Evolutionary conservation across 1,140 invertebrate species (phyloP).

Genomic region (Hypsibius dujardini): DNA sequence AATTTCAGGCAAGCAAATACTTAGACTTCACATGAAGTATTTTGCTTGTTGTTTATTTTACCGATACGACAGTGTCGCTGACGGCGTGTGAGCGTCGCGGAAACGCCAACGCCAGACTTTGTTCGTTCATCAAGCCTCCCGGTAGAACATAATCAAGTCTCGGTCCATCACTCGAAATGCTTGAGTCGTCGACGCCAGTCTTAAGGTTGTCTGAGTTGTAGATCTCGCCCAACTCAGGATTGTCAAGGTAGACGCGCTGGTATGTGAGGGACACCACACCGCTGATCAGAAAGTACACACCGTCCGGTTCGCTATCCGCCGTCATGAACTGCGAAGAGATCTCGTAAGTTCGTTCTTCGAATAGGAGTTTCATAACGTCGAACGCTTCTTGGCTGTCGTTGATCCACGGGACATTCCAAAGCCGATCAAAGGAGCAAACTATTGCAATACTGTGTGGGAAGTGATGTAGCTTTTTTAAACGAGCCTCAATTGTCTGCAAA

Average conservation of each 20-base stretch:
- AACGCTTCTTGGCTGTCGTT: constrained; percentile 5
- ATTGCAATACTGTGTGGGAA: constrained; percentile 14
- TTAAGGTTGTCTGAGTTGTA: constrained; percentile 15
- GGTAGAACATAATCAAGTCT: constrained; percentile 31
- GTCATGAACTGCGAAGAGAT: constrained; percentile 3
- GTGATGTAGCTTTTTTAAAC: constrained; percentile 11
- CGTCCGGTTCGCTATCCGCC: neutral
- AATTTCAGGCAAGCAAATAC: neutral
- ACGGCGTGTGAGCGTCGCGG: constrained; percentile 29
- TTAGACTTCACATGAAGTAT: neutral
- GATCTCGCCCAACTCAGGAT: constrained; percentile 2
- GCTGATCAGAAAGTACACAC: constrained; percentile 10
- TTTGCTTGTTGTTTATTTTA: neutral
- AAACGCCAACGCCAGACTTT: constrained; percentile 32
- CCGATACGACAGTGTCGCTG: constrained; percentile 35
- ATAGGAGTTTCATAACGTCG: constrained; percentile 9
- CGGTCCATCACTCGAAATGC: neutral
- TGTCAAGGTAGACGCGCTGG: neutral
- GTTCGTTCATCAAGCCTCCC: constrained; percentile 35
- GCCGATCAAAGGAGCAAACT: neutral
- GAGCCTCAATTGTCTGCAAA: constrained; percentile 14
- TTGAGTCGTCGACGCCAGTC: neutral
- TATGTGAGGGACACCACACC: neutral
- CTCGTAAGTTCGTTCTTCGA: constrained; percentile 9
- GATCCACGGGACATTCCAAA: constrained; percentile 14